Evolutionary conservation across 2,113 vertebrate genomes (phyloP).

Genomic region (Loxodonta africana): DNA sequence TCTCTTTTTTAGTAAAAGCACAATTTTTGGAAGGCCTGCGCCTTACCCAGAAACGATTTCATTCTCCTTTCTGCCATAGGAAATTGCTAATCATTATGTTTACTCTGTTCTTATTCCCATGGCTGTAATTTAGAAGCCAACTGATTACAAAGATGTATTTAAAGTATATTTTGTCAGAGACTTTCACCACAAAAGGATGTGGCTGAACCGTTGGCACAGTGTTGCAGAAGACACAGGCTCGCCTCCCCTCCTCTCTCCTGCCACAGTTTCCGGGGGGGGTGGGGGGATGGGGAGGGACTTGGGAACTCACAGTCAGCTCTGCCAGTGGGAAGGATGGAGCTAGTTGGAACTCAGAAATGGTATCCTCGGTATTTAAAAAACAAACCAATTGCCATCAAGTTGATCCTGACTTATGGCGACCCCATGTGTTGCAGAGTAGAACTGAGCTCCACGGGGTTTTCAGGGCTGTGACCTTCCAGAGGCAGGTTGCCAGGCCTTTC

Average conservation of each 20-base stretch:
- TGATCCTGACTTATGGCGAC: background rate
- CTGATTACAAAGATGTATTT: constrained; percentile 47
- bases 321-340: background rate
- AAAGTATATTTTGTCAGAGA: constrained; percentile 64
- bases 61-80: constrained; percentile 64
- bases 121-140: constrained; percentile 78
- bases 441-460: background rate
- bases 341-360: background rate
- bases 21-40: constrained; percentile 68
- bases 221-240: background rate
- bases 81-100: constrained; percentile 81
- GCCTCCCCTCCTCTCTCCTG: background rate
- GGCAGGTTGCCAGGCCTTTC: background rate
- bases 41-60: constrained; percentile 63
- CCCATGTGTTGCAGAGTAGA: background rate
- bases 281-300: too few relatives aligned
- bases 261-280: rapidly evolving
- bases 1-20: constrained; percentile 78
- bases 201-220: background rate
- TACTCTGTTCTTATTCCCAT: constrained; percentile 55
- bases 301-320: background rate
- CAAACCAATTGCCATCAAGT: background rate
- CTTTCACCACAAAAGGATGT: constrained; percentile 54
- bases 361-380: background rate
- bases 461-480: background rate